phyloP scores from a whole-genome alignment of 2,113 vertebrate species.

The Azemiops feae region DNA sequence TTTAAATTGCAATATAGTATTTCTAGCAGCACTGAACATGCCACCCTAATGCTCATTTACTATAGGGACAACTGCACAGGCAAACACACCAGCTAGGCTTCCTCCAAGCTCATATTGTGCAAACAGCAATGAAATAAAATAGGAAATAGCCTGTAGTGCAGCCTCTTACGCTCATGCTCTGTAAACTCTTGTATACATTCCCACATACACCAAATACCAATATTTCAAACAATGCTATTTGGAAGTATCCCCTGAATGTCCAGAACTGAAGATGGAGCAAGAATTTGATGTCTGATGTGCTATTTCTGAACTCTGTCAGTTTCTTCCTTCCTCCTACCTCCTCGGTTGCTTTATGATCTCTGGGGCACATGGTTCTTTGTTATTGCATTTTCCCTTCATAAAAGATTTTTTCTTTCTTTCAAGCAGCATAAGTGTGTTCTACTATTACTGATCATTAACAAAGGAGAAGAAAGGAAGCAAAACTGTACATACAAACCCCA shows the following conservation, averaged over 20 bases:
- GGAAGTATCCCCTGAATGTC: neutral
- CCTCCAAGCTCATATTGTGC: neutral
- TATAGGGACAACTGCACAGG: neutral
- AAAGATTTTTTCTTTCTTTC: too few relatives aligned
- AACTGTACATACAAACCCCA: neutral
- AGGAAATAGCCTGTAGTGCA: too few relatives aligned
- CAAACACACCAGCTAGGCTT: neutral
- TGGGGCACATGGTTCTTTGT: neutral
- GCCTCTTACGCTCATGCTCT: too few relatives aligned
- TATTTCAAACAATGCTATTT: neutral
- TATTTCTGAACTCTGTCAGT: neutral
- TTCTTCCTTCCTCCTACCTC: neutral
- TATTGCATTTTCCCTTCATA: neutral
- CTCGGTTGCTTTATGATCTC: neutral
- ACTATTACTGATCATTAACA: slow-evolving; percentile 8
- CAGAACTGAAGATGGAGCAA: neutral
- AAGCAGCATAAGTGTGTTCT: neutral
- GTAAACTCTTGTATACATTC: neutral
- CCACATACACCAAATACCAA: neutral
- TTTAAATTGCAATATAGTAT: neutral
- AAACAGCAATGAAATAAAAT: neutral
- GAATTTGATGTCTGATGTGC: neutral
- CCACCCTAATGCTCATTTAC: neutral
- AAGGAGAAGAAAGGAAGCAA: fast-evolving
- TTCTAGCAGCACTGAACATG: neutral